Conservation (phyloP, 2,888 invertebrate genomes). For the Hybos culiciformis region DNA sequence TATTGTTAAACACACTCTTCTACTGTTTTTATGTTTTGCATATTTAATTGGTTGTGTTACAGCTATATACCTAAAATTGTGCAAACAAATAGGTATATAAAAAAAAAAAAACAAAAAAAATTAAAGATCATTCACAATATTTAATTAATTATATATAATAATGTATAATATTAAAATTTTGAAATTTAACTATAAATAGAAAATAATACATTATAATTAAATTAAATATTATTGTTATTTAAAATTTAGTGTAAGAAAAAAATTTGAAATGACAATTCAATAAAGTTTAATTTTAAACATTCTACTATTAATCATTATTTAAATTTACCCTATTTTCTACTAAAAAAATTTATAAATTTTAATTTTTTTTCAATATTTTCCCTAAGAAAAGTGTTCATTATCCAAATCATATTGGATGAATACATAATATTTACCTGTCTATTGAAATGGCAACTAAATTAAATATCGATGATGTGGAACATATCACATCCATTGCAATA, state of each 20-base stretch:
- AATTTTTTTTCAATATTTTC: too few species aligned
- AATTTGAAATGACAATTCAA: background rate
- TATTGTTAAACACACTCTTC: constrained; percentile 88
- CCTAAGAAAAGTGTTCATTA: too few species aligned
- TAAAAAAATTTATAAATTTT: background rate
- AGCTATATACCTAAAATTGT: constrained; percentile 98
- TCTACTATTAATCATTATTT: background rate
- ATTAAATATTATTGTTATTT: too few species aligned
- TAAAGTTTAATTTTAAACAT: background rate
- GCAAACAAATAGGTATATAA: constrained; percentile 20
- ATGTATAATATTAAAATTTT: background rate
- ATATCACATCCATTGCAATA: constrained; percentile 95
- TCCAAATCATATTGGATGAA: constrained; percentile 1
- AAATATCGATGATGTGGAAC: constrained; percentile 95
- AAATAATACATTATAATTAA: too few species aligned
- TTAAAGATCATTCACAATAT: background rate
- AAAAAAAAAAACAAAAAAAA: constrained; percentile 4
- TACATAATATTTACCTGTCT: constrained; percentile 62
- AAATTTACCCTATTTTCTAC: background rate
- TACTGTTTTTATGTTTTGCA: constrained; percentile 94
- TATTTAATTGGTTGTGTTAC: constrained; percentile 98
- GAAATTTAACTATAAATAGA: too few species aligned
- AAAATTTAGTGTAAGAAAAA: too few species aligned
- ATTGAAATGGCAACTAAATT: constrained; percentile 95
- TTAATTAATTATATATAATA: background rate